Evolutionary conservation across 2,888 invertebrate genomes (phyloP), one percentile per base, ranked within the genome.

Genomic region (Limnephilus marmoratus): DNA sequence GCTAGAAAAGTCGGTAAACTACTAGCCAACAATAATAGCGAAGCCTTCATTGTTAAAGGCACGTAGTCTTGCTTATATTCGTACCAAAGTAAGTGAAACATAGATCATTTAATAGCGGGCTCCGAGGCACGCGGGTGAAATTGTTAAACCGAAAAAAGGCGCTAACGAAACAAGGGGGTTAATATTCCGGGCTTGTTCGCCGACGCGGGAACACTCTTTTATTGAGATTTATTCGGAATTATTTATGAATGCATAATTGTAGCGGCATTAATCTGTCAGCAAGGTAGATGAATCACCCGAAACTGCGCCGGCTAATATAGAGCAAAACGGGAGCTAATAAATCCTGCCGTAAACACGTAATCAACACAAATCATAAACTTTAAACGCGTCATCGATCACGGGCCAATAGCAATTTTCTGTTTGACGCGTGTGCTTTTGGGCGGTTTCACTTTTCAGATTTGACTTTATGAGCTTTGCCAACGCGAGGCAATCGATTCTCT

Each of bases 181-280:
- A 83, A 90, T 90, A 90, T 49, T 45, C n/a, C 90, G 13, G 49
- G 53, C 29, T 68, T 88, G 88, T 88, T 88, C 37, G 37, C 88
- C 81, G 91, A 87, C 91, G 81, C 88, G 49, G 81, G 83, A 92
- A 81, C 80, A 68, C 86, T 87, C 86, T 91, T 90, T 91, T 93
- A 93, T 93, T 93, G 93, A 91, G 92, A 93, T 93, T 93, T 93
- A 93, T 92, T 53, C 53, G 81, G 91, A 86, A 92, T 92, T 93
- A 92, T 93, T 93, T 93, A 93, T 93, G 93, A 92, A 93, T 90
- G 91, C 93, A 92, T 93, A 93, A 93, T 93, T 93, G 93, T 93
- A 93, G 92, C 93, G 92, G 92, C 93, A 93, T 93, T 93, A 92
- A 91, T 93, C 93, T 91, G 92, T 91, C 90, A 90, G 91, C 92